Base-by-base conservation (phyloP, 2,888 invertebrate species). In the Selenia dentaria region DNA sequence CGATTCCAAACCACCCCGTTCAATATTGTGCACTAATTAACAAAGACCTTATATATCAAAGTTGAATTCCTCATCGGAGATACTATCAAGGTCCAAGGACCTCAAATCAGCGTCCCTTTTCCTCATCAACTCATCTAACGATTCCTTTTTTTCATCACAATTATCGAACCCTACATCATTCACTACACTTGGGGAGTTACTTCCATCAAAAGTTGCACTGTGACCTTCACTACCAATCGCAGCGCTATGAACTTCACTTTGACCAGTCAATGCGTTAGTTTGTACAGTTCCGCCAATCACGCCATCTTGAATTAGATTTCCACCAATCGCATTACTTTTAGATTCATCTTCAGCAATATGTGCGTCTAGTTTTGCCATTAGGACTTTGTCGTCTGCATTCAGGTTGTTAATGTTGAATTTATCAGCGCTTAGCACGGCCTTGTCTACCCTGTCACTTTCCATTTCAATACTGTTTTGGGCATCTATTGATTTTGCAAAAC, bases 51-150 rank as follows among this genome's bases (percentile, higher is more conserved):
- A n/a, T n/a, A n/a, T n/a, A n/a, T n/a, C n/a, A n/a, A n/a, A n/a
- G n/a, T n/a, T n/a, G n/a, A n/a, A 68, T 0, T 74, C 71, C 2
- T 64, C 70, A 31, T 75, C 72, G 0, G 71, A 73, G 27, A 74
- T 59, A 31, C 36, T 62, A 13, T 75, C 74, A 16, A 75, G 50
- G 13, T 70, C 69, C 45, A 64, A 37, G 0, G 66, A 57, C 24
- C 44, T 58, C 2, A 55, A 20, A 11, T 58, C 57, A 0, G 18
- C 6, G 0, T 44, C 25, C 9, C 32, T 41, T 6, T 55, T 50
- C 38, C 28, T 58, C 18, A 41, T 36, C 35, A 39, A 10, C 6
- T 33, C 37, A 6, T 22, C 22, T 1, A 18, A 18, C 18, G 22
- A 22, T 22, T 34, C 48, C 2, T 29, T 35, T 22, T 22, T 36